Evolutionary conservation across 2,888 invertebrate species (phyloP).

Genomic region (Xylota segnis): DNA sequence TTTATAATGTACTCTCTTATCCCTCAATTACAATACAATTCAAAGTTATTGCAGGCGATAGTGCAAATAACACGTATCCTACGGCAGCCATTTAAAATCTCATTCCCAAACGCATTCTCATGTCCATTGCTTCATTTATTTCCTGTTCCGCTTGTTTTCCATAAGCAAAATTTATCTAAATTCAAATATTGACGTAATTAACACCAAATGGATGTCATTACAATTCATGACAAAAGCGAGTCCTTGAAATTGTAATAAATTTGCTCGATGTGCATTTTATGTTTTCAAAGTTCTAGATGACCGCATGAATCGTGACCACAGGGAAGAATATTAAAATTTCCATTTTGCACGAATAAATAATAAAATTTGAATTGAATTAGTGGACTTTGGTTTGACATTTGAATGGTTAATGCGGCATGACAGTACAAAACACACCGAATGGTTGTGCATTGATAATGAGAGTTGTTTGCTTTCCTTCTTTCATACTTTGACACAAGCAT

Average conservation of each 20-base stretch:
- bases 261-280: not conserved
- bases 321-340: not conserved
- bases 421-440: conserved; percentile 1
- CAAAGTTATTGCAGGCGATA: too few relatives aligned
- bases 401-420: not conserved
- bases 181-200: not conserved
- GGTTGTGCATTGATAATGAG: conserved; percentile 9
- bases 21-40: too few relatives aligned
- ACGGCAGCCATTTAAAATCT: too few relatives aligned
- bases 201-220: not conserved
- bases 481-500: conserved; percentile 29
- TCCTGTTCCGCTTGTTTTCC: conserved; percentile 10
- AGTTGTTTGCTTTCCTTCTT: not conserved
- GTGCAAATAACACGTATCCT: too few relatives aligned
- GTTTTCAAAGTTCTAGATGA: not conserved
- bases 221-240: conserved; percentile 1
- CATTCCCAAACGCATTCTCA: too few relatives aligned
- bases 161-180: not conserved
- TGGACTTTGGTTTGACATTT: not conserved
- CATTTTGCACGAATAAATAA: conserved; percentile 3
- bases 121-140: not conserved
- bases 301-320: not conserved
- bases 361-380: conserved; percentile 1
- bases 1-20: too few relatives aligned
- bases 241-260: conserved; percentile 12